Base-by-base conservation (phyloP, 2,113 vertebrate species). In the Pygoscelis antarcticus region DNA sequence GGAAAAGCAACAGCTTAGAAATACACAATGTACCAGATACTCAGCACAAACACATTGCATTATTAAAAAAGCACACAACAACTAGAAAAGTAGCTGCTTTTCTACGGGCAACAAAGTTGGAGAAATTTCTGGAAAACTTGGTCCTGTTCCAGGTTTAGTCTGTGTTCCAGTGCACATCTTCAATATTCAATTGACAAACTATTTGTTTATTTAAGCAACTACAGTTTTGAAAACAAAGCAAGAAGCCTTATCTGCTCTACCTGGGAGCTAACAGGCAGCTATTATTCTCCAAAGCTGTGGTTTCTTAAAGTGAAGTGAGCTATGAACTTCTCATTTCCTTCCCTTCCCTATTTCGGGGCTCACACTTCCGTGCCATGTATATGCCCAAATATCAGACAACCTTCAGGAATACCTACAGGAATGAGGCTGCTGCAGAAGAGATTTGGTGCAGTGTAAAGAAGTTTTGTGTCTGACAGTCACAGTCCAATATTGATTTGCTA, bases 51-150 rank as follows among this genome's bases (percentile, higher is more conserved):
- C 30, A 49, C 4, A 38, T 0, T 3, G 5, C n/a, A 5, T 5
- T 10, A 38, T 5, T 54, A 0, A 21, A 36, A 58, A 22, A 17
- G 17, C 14, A 26, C 22, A 10, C 16, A 16, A 10, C 44, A 30
- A 52, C 4, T 30, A 44, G 16, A n/a, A 3, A 51, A 42, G 8
- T 0, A 60, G 54, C 44, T 65, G 90, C 18, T 87, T 65, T 72
- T 30, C 75, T 70, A 36, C 0, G 0, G 49, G 40, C 29, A 61
- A 51, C 2, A 0, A 44, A 62, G 30, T 1, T 21, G 29, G 29
- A 47, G 47, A 38, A 16, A 20, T 26, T 52, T 80, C 25, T 42
- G 76, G 42, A 46, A 47, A 78, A n/a, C 22, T 83, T 0, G 60
- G 42, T 44, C 40, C 55, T 9, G 29, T 44, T 57, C 47, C 47